phyloP scores from a whole-genome alignment of 2,797 vertebrate species.

The Dendrocincla fuliginosa region DNA sequence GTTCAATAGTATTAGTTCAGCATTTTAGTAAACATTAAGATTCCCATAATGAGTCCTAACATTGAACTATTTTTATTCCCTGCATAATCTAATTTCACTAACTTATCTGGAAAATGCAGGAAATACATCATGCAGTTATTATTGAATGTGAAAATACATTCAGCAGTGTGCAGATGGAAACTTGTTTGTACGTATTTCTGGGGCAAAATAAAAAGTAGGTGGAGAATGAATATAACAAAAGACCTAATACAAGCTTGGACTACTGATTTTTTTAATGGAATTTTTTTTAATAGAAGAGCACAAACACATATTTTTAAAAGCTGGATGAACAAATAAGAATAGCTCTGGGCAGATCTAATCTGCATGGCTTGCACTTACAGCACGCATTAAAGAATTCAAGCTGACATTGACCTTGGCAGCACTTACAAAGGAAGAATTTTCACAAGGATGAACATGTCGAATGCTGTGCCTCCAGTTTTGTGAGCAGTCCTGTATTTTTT shows the following conservation, averaged over 20 bases:
- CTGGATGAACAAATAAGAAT: conserved; percentile 41
- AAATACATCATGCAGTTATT: not conserved
- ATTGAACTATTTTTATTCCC: conserved; percentile 14
- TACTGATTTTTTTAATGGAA: conserved; percentile 9
- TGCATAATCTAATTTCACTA: conserved; percentile 17
- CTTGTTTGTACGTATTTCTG: not conserved
- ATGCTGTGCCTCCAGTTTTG: not conserved
- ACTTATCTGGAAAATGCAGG: conserved; percentile 20
- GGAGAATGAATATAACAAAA: not conserved
- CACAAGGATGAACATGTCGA: conserved; percentile 61
- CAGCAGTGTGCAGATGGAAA: not conserved
- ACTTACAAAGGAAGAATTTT: conserved; percentile 62
- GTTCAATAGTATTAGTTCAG: conserved; percentile 14
- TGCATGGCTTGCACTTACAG: conserved; percentile 58
- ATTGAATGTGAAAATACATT: not conserved
- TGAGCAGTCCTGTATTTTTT: not conserved
- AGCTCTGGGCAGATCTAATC: conserved; percentile 66
- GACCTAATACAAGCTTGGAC: not conserved
- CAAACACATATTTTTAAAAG: conserved; percentile 50
- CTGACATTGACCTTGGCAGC: conserved; percentile 67
- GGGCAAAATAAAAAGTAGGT: not conserved
- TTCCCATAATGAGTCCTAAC: not conserved
- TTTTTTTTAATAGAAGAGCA: conserved; percentile 34
- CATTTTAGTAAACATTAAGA: not conserved
- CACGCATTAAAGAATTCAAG: conserved; percentile 57